Conservation (phyloP, 2,888 invertebrate genomes). For the Ophion obscuratus region DNA sequence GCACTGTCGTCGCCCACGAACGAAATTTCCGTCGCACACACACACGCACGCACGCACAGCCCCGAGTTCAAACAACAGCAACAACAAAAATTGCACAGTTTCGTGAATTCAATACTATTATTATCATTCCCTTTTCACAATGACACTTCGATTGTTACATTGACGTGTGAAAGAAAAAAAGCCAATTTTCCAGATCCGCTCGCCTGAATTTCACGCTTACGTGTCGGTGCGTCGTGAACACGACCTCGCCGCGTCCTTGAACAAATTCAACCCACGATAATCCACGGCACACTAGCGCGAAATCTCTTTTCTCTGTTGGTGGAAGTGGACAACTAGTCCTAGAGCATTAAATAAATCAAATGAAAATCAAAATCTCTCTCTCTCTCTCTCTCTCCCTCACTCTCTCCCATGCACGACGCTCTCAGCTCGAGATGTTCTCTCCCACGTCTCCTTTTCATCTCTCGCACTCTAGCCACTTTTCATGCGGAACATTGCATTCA, state of each 20-base stretch:
- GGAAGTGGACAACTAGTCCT: no score
- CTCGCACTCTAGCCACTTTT: constrained; percentile 23
- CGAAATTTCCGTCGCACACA: constrained; percentile 19
- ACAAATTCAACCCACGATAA: constrained; percentile 22
- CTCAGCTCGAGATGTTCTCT: no score
- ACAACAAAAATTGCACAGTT: constrained; percentile 13
- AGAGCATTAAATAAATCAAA: no score
- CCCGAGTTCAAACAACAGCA: not conserved
- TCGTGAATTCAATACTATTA: not conserved
- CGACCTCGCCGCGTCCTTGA: constrained; percentile 42
- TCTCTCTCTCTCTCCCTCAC: not conserved
- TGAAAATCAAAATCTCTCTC: not conserved
- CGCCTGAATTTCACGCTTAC: constrained; percentile 9
- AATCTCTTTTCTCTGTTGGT: not conserved
- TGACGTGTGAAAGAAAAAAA: not conserved
- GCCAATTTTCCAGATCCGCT: constrained; percentile 7
- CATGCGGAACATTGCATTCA: constrained; percentile 15
- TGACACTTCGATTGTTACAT: not conserved
- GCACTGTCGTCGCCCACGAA: not conserved
- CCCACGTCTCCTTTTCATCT: not conserved
- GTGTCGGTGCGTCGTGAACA: not conserved
- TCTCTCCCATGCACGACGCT: no score
- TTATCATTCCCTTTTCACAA: not conserved
- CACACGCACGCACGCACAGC: not conserved
- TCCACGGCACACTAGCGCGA: constrained; percentile 14